Base-by-base conservation (phyloP, 2,113 vertebrate species). In the Microcebus jonahi region DNA sequence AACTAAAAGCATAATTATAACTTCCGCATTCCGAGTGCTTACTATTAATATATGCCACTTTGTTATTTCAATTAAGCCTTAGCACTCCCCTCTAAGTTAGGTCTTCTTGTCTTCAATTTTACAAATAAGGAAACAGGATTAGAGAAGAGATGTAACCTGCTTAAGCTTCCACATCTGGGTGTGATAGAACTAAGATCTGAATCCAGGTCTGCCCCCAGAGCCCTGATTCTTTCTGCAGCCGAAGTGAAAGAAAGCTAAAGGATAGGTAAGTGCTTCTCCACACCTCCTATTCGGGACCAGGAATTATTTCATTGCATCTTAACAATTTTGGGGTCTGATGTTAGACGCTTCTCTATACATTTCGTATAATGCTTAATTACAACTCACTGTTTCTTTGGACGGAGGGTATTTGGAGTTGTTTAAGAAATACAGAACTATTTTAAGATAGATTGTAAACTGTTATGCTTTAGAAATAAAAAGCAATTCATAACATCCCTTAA, bases 381-480 rank as follows among this genome's bases (percentile, higher is more conserved):
- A 73, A 65, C 18, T 53, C 90, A 23, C 17, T 55, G 2, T 83
- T 82, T 85, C 61, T 88, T 95, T 77, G 63, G 68, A 83, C 34
- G 63, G 79, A 68, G 31, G 3, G 14, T 63, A 55, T 79, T 81
- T 83, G 61, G 73, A 75, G 57, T 70, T 57, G 11, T 85, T 95
- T 83, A 83, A 96, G 48, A 95, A 96, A 76, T n/a, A 39, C n/a
- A 71, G 7, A 68, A 50, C n/a, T 39, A 88, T 79, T 94, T 95
- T 94, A 88, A 90, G 70, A 90, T 93, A 84, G 36, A n/a, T 36
- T 76, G 9, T 71, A 75, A 90, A 92, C 12, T 23, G 17, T 23
- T 75, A 29, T 88, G 70, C 23, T 92, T 94, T 84, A 92, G 70
- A 92, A 92, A 89, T 79, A 42, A 76, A 79, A 87, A 83, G 42